Conservation (phyloP, 2,797 vertebrate species). For the Enteromius anoplus region DNA sequence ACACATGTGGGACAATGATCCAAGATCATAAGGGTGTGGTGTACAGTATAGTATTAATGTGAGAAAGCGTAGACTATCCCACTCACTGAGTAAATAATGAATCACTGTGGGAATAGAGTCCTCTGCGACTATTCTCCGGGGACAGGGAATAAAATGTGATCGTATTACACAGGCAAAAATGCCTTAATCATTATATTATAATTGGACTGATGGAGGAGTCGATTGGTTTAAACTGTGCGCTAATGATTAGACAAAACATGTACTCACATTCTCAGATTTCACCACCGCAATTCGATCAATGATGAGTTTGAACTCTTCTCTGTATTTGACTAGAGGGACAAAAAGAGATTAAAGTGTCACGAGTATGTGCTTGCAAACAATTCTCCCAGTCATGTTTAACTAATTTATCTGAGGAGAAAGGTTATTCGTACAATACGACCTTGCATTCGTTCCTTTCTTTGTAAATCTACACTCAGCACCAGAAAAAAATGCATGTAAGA, state of each 20-base stretch:
- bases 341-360: slow-evolving; percentile 10
- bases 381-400: neutral
- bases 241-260: slow-evolving; percentile 49
- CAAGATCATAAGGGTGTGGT: slow-evolving; percentile 19
- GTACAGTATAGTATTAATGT: slow-evolving; percentile 11
- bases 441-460: slow-evolving; percentile 3
- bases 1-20: neutral
- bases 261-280: slow-evolving; percentile 83
- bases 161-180: slow-evolving; percentile 1
- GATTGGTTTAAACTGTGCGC: neutral
- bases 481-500: neutral
- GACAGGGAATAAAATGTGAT: slow-evolving; percentile 8
- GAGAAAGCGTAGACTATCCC: slow-evolving; percentile 12
- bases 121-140: neutral
- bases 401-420: slow-evolving; percentile 1
- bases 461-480: neutral
- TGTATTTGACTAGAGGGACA: slow-evolving; percentile 77
- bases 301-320: slow-evolving; percentile 83
- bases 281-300: slow-evolving; percentile 80
- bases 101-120: slow-evolving; percentile 23
- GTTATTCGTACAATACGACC: neutral
- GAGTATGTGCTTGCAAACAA: slow-evolving; percentile 14
- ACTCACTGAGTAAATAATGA: slow-evolving; percentile 22
- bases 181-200: neutral
- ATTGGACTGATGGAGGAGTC: neutral